Percentiles rank a stretch among this genome's conserved stretches.
These are phyloP conservation scores for Monopterus albus DNA, from an alignment of 2,113 vertebrate genomes.

Conservation along the genomic window DNA sequence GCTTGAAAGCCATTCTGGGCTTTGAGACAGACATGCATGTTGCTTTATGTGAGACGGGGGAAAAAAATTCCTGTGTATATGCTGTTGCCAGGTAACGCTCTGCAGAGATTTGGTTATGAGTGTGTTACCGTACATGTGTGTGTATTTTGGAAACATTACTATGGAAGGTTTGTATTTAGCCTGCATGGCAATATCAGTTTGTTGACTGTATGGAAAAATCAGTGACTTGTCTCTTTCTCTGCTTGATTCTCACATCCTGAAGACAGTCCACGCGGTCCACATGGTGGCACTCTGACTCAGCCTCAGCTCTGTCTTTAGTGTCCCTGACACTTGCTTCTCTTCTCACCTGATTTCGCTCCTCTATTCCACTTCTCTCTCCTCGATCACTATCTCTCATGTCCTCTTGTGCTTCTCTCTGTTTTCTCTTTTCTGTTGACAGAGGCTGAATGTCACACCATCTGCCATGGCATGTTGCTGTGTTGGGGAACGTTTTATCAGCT, in stretches of 20 bases:
- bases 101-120: conserved; percentile 50
- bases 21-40: conserved; percentile 17
- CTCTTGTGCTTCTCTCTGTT: conserved; percentile 58
- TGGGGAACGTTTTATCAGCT: conserved; percentile 52
- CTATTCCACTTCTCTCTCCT: conserved; percentile 42
- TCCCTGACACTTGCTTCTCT: conserved; percentile 47
- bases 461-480: conserved; percentile 61
- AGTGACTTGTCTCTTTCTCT: conserved; percentile 50
- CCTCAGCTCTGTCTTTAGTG: conserved; percentile 18
- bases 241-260: conserved; percentile 24
- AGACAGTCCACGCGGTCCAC: conserved; percentile 48
- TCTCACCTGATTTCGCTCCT: conserved; percentile 67
- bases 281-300: conserved; percentile 78
- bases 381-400: conserved; percentile 51
- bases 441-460: conserved; percentile 79
- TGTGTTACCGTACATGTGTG: conserved; percentile 45
- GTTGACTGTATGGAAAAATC: conserved; percentile 75
- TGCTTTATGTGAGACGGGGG: conserved; percentile 44
- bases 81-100: conserved; percentile 68
- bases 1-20: background rate
- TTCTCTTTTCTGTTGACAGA: conserved; percentile 70
- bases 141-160: conserved; percentile 65
- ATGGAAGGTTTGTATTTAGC: conserved; percentile 61
- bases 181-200: conserved; percentile 65
- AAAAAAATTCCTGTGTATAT: conserved; percentile 45